Percentiles rank a stretch among this genome's conserved stretches.
phyloP scores from a whole-genome alignment of 2,113 vertebrate species.

The Lasiurus cinereus region DNA sequence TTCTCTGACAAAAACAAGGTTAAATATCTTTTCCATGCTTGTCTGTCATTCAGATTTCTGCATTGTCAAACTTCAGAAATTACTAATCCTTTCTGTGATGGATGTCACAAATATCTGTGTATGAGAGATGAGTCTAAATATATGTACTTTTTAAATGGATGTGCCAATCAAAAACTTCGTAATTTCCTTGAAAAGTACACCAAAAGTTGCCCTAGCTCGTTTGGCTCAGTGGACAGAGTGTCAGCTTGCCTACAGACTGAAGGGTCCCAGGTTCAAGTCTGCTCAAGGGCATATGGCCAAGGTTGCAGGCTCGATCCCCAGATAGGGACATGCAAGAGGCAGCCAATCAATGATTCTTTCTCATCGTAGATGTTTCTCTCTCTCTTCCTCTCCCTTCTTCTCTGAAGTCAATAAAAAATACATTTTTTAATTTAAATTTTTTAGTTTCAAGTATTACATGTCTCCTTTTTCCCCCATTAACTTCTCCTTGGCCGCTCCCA shows the following conservation, averaged over 20 bases:
- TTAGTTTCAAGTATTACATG: too few relatives aligned
- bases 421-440: too few relatives aligned
- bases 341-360: neutral
- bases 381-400: too few relatives aligned
- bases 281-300: neutral
- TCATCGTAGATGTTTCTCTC: neutral
- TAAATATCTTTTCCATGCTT: neutral
- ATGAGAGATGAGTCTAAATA: neutral
- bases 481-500: too few relatives aligned
- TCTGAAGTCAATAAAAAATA: too few relatives aligned
- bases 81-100: neutral
- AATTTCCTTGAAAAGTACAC: neutral
- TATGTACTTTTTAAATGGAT: constrained; percentile 14
- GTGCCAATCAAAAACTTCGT: neutral
- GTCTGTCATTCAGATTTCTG: neutral
- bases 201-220: neutral
- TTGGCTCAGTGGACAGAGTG: neutral
- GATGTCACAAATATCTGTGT: neutral
- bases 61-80: neutral
- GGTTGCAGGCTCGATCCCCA: neutral
- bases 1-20: neutral
- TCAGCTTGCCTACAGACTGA: neutral
- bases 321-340: neutral
- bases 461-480: too few relatives aligned
- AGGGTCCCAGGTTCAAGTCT: neutral